Conservation (phyloP, 2,888 invertebrate genomes). For the Drosophila recens region DNA sequence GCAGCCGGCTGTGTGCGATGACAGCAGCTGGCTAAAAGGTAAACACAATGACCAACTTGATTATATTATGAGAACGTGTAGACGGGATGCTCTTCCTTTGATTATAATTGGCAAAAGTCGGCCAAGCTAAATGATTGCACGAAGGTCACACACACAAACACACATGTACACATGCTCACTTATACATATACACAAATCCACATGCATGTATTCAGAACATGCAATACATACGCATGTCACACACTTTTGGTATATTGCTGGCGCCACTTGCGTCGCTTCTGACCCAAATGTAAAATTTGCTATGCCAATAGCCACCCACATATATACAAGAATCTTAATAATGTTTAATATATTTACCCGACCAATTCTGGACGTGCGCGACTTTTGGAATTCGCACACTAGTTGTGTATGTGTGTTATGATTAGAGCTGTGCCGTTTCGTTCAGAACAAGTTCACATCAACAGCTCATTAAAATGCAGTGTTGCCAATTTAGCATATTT, state of each 20-base stretch:
- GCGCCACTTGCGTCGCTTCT: conserved; percentile 38
- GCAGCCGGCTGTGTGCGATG: conserved; percentile 11
- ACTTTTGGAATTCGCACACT: conserved; percentile 55
- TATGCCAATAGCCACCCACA: conserved; percentile 15
- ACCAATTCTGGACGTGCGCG: conserved; percentile 53
- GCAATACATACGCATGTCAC: conserved; percentile 35
- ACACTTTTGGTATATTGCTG: conserved; percentile 14
- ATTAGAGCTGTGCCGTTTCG: conserved; percentile 5
- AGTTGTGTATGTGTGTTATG: conserved; percentile 18
- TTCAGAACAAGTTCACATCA: background rate
- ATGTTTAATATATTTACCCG: conserved; percentile 62
- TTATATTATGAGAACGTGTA: conserved; percentile 11
- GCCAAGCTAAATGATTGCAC: conserved; percentile 66
- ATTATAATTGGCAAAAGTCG: conserved; percentile 69
- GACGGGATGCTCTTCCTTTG: conserved; percentile 50
- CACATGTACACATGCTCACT: conserved; percentile 1
- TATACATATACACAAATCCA: conserved; percentile 31
- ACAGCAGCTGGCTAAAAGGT: conserved; percentile 22
- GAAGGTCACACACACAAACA: conserved; percentile 67
- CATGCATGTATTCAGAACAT: conserved; percentile 9
- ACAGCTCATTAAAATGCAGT: background rate
- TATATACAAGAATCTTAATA: conserved; percentile 28
- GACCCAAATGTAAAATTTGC: conserved; percentile 65
- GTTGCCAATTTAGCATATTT: too few relatives aligned
- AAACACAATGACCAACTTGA: conserved; percentile 21